Base-by-base conservation (phyloP, 1,140 invertebrate species). In the Trichoplusia ni region DNA sequence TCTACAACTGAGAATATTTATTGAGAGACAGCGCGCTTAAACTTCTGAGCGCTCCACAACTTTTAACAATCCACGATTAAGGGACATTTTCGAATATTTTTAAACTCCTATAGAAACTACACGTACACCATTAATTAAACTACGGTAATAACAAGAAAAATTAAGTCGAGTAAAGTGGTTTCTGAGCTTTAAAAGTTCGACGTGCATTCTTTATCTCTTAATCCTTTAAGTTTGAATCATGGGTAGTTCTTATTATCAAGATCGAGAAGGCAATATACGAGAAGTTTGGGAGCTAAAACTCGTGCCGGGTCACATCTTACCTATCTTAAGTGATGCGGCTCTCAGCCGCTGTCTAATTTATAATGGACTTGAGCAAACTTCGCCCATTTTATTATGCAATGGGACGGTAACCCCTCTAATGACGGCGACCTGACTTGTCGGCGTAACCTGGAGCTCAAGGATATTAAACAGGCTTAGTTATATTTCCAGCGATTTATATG, bases 341-440 rank as follows among this genome's bases (percentile, higher is more conserved):
- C 83, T 87, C 81, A 81, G 80, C 82, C 85, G 82, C 84, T 85
- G 86, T 90, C 87, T 90, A 90, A 90, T 90, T 90, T 89, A 89
- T 90, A 90, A 89, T 90, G 87, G 87, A 89, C 87, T 90, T 90
- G 84, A 79, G 85, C 79, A 86, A 90, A 89, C 83, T 90, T 90
- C 68, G 81, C 64, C 81, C 87, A 90, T 90, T 90, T 90, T 90
- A 90, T 90, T 89, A 90, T 89, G 86, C 86, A 86, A 87, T 90
- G 87, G 81, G 81, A 84, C 73, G 82, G 85, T 82, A 85, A 84
- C 83, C 83, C 81, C 80, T 83, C 82, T 90, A 90, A 88, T 86
- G 88, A 89, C 77, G 81, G 59, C 79, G 78, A 85, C 79, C 84
- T 84, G 80, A 86, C 80, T 86, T 76, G 65, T 73, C 69, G 68